These are phyloP conservation scores for Eclectus roratus DNA, from an alignment of 2,113 vertebrate species.

Conservation along the genomic window DNA sequence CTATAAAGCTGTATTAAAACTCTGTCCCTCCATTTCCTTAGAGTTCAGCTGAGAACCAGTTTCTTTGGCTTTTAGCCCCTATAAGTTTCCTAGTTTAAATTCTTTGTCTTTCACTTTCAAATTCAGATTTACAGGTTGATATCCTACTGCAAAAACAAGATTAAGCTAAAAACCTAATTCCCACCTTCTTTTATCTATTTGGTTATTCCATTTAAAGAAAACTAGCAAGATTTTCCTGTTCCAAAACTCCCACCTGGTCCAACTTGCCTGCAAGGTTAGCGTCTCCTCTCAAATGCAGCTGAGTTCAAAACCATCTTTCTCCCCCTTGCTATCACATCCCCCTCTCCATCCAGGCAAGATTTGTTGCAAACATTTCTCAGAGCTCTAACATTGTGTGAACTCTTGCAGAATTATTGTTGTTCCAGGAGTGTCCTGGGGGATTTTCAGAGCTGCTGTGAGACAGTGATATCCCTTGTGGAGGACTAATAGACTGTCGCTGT, in stretches of 20 bases:
- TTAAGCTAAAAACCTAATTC: not conserved
- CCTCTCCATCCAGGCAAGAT: conserved; percentile 23
- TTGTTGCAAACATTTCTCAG: conserved; percentile 38
- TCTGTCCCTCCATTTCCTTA: not conserved
- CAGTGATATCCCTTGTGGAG: conserved; percentile 53
- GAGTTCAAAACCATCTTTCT: not conserved
- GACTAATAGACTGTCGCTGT: conserved; percentile 57
- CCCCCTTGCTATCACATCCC: not conserved
- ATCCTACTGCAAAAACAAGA: not conserved
- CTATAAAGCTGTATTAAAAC: not conserved
- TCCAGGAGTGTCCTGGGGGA: conserved; percentile 54
- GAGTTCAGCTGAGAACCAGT: not conserved
- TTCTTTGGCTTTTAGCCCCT: not conserved
- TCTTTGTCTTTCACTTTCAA: conserved; percentile 4
- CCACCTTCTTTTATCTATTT: not conserved
- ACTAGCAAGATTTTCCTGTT: not conserved
- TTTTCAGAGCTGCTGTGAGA: conserved; percentile 57
- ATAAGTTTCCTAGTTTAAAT: not conserved
- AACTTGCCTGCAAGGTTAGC: not conserved
- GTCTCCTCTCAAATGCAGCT: not conserved
- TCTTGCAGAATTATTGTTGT: conserved; percentile 56
- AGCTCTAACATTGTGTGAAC: conserved; percentile 30
- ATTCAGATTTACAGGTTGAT: conserved; percentile 9
- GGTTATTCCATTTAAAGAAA: not conserved
- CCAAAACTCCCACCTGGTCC: not conserved